Base-by-base conservation (phyloP, 2,888 invertebrate species). In the Polyommatus iphigenia region DNA sequence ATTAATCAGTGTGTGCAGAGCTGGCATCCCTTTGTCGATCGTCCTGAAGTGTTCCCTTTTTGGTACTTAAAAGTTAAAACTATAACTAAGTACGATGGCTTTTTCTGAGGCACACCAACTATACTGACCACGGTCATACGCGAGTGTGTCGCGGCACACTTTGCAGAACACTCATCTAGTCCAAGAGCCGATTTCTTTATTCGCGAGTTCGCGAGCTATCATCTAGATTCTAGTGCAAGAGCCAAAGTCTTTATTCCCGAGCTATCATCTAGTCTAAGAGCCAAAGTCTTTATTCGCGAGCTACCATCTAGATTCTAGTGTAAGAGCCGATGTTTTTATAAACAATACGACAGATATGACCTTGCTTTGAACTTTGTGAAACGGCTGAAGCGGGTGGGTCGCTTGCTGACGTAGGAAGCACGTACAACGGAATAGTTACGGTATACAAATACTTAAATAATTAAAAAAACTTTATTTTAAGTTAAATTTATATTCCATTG, bases 321-420 rank as follows among this genome's bases (percentile, higher is more conserved):
- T n/a, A 59, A 59, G 59, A 20, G 59, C 20, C 8, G 20, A 59
- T 59, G 59, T 7, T 8, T 24, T 62, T 62, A 24, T 62, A 13
- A 67, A 67, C 67, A 67, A 67, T 67, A 18, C 67, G 57, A 62
- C 1, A 20, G 62, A 67, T 67, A 67, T 29, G 67, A 29, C 67
- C 67, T 67, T 67, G 67, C 29, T 13, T 67, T 67, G 67, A 67
- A 67, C 67, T 29, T 67, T 29, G 67, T 67, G 29, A 67, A 24
- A 10, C 10, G 67, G 29, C 62, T 20, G 20, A 20, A 20, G 0
- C 20, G 67, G 2, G 13, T 24, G 59, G 59, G 59, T 59, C 62
- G 24, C 62, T 67, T 29, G 67, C 13, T 67, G 67, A 29, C 67
- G 67, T 67, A 67, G 67, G 67, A 2, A 67, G 13, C 24, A 67